A percentile compares a stretch with the other conserved stretches of the same genome.
Conservation (phyloP, 2,113 vertebrate genomes). For the Cyrtonyx montezumae region DNA sequence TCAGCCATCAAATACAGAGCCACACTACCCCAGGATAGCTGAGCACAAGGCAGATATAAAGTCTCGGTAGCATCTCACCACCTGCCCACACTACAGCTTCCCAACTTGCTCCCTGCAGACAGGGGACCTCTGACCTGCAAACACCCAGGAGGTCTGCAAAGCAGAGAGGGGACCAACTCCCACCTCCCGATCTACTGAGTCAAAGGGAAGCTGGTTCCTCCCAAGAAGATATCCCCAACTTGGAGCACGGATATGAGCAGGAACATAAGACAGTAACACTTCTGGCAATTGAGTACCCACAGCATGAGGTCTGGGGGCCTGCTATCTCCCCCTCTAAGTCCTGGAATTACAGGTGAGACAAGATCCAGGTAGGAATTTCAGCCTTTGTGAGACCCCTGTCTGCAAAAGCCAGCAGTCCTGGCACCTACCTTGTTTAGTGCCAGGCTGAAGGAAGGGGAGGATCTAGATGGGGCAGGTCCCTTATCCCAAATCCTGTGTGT, state of each 20-base stretch:
- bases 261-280: background rate
- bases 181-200: background rate
- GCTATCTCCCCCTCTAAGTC: background rate
- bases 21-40: background rate
- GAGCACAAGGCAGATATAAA: background rate
- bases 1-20: background rate
- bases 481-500: constrained; percentile 65
- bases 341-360: background rate
- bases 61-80: background rate
- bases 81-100: background rate
- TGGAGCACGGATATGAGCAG: background rate
- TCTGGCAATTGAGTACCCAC: background rate
- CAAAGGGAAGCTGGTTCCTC: background rate
- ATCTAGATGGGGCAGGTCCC: constrained; percentile 55
- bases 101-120: background rate
- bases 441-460: constrained; percentile 71
- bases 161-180: background rate
- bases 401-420: background rate
- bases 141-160: background rate
- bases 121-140: background rate
- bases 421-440: constrained; percentile 80
- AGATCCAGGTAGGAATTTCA: background rate
- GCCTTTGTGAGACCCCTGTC: background rate
- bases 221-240: background rate
- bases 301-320: background rate